These are phyloP conservation scores for Eristalis pertinax DNA, from an alignment of 2,888 invertebrate genomes.

Conservation along the genomic window DNA sequence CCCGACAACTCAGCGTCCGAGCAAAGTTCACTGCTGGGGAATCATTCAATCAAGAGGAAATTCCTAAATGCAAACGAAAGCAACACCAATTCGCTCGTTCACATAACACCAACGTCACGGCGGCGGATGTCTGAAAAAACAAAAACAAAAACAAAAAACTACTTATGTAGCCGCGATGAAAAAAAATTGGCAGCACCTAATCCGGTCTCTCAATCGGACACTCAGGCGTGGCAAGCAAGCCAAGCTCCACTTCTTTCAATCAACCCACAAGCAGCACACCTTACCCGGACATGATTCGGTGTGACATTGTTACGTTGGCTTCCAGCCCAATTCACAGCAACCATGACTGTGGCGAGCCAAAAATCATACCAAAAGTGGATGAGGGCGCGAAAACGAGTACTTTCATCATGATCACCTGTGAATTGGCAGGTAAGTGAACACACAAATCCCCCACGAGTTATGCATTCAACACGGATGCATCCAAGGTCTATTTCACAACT, in stretches of 20 bases:
- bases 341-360: not conserved
- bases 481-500: conserved; percentile 54
- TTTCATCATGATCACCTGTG: conserved; percentile 22
- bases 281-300: conserved; percentile 34
- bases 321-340: conserved; percentile 27
- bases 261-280: conserved; percentile 29
- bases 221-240: conserved; percentile 22
- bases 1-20: not conserved
- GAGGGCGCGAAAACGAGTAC: not conserved
- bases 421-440: conserved; percentile 28
- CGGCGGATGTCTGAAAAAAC: not conserved
- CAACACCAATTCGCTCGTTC: not conserved
- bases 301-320: conserved; percentile 30
- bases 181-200: not conserved
- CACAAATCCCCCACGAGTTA: conserved; percentile 11
- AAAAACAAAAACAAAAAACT: not conserved
- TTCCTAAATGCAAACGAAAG: not conserved
- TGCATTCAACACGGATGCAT: conserved; percentile 56
- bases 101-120: not conserved
- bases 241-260: conserved; percentile 25
- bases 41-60: not conserved
- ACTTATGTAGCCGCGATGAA: not conserved
- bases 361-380: not conserved
- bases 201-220: not conserved
- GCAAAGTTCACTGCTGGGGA: not conserved